Percentiles rank a stretch among this genome's conserved stretches.
Conservation (phyloP, 2,113 vertebrate species). For the Eulemur rufifrons region DNA sequence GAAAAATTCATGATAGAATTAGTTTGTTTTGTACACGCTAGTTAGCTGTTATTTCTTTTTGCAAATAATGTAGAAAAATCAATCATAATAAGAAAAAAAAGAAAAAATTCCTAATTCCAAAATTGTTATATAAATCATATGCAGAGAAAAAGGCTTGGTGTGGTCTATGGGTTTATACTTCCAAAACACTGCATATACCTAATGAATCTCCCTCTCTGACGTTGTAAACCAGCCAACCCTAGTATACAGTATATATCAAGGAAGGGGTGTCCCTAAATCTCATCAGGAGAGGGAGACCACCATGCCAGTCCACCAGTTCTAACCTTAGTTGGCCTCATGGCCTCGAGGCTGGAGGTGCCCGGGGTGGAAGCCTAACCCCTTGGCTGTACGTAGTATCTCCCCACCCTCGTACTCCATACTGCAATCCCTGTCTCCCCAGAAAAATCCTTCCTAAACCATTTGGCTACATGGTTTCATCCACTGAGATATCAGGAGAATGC, state of each 20-base stretch:
- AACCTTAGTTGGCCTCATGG: neutral
- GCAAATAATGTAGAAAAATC: neutral
- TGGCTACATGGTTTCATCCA: neutral
- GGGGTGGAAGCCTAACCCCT: neutral
- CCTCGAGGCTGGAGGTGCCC: neutral
- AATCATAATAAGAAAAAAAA: neutral
- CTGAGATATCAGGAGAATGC: neutral
- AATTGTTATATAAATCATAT: neutral
- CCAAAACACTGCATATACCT: neutral
- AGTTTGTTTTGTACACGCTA: neutral
- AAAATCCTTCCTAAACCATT: neutral
- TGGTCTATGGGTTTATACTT: neutral
- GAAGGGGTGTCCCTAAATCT: neutral
- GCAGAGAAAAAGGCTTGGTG: neutral
- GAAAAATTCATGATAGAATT: neutral
- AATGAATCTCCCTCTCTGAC: neutral
- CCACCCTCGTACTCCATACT: accelerated
- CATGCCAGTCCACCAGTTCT: no score
- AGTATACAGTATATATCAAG: no score
- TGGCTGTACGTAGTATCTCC: neutral
- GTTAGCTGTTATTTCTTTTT: neutral
- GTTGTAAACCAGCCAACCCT: neutral
- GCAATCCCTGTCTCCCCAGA: neutral
- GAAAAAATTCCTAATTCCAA: neutral
- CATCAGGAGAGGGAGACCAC: neutral